Evolutionary conservation across 2,113 vertebrate species (phyloP), one percentile per base, ranked within the genome.

Genomic region (Octodon degus): DNA sequence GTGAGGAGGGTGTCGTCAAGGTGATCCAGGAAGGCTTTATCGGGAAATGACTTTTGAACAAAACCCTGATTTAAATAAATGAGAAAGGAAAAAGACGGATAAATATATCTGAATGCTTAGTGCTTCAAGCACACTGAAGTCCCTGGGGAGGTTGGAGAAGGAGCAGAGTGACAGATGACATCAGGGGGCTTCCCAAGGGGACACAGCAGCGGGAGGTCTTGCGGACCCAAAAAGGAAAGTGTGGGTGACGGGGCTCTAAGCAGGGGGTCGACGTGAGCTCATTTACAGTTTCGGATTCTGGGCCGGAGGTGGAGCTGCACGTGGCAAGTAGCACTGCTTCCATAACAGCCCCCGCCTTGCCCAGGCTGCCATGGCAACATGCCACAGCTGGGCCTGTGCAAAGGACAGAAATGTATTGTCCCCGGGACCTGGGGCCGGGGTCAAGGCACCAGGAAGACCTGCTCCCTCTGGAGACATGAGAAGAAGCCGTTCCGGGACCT

Each of bases 401-500:
- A 80, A 24, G 32, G 47, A 37, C 1, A 72, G 65, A 37, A 79
- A 86, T 3, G 2, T 32, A 7, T 60, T 11, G 30, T 85, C 19
- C 62, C 43, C 32, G 8, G 20, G n/a, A 58, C 79, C 87, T 72
- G 55, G 32, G 77, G 22, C 19, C 22, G 11, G 34, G 74, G 10
- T 55, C 7, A 5, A 62, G 40, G 13, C 25, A 0, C 50, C 27
- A 11, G 34, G 14, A 62, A 67, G 34, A 32, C 22, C 0, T 4
- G 2, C 11, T 27, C 22, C 10, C 7, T 10, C 27, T 12, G 37
- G 67, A 55, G 25, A 5, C 5, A 0, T 2, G 13, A 16, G 2
- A 17, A 79, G 80, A 58, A 3, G 19, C 37, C 25, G 1, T 19
- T 72, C 7, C 14, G 24, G 62, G 27, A 17, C 77, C 9, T 30